These are phyloP conservation scores for Daboia siamensis DNA, from an alignment of 2,113 vertebrate species.

Conservation along the genomic window DNA sequence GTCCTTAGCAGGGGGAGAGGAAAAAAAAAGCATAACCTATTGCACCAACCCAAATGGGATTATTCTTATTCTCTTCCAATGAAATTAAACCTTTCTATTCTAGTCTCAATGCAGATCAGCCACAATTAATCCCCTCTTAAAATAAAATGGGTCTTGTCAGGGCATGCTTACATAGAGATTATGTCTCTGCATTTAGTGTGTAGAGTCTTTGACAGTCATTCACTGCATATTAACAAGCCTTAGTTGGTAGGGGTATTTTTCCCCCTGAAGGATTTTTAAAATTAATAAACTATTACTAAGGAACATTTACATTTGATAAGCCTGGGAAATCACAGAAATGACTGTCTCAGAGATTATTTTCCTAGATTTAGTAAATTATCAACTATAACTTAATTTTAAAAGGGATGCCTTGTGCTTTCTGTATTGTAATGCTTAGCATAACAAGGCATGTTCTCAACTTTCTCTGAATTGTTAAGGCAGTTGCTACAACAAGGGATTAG, in stretches of 20 bases:
- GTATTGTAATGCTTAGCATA: not conserved
- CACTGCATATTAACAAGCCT: not conserved
- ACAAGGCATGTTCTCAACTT: not conserved
- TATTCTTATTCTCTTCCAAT: not conserved
- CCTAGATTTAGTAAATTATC: not conserved
- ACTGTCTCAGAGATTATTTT: not conserved
- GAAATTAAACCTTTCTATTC: not conserved
- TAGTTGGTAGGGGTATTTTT: not conserved
- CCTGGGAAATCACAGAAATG: not conserved
- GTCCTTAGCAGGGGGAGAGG: not conserved
- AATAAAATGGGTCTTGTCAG: not conserved
- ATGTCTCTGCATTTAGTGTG: not conserved
- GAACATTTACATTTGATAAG: not conserved
- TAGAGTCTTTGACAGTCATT: not conserved
- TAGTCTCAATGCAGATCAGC: not conserved
- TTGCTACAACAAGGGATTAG: conserved; percentile 26
- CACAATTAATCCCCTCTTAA: not conserved
- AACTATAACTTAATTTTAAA: not conserved
- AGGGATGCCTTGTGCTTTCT: not conserved
- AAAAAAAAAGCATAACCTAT: not conserved
- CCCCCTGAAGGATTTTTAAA: not conserved
- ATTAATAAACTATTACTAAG: not conserved
- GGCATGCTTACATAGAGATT: not conserved
- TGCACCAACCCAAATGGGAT: not conserved
- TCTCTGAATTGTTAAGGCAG: not conserved